Conservation (phyloP, 2,113 vertebrate species). For the Pionites leucogaster region DNA sequence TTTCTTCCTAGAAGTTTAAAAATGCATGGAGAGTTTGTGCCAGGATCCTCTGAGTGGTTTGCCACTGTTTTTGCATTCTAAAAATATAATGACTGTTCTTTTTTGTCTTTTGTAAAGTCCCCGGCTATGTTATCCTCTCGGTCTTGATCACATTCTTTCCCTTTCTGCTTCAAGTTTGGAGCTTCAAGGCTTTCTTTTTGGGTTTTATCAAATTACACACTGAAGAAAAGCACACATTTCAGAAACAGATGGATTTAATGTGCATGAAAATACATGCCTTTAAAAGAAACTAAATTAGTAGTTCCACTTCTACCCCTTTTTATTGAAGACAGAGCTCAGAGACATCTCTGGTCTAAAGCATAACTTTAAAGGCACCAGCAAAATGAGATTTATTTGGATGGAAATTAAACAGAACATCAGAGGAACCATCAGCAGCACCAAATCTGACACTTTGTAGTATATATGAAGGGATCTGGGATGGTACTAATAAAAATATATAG, state of each 20-base stretch:
- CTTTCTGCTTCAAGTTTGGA: constrained; percentile 68
- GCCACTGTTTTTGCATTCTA: constrained; percentile 27
- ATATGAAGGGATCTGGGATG: background rate
- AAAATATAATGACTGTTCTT: constrained; percentile 42
- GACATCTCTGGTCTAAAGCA: constrained; percentile 69
- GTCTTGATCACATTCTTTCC: constrained; percentile 31
- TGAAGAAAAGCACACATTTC: constrained; percentile 75
- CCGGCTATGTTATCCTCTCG: background rate
- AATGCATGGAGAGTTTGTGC: background rate
- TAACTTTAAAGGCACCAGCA: constrained; percentile 78
- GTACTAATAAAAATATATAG: background rate
- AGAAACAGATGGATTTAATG: constrained; percentile 88
- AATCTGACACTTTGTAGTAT: constrained; percentile 4
- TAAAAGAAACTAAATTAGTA: constrained; percentile 87
- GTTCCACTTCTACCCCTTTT: constrained; percentile 80
- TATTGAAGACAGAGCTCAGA: constrained; percentile 80
- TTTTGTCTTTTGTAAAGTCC: constrained; percentile 32
- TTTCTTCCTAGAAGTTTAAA: background rate
- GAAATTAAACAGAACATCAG: constrained; percentile 75
- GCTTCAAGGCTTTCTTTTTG: constrained; percentile 72
- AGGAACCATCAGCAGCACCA: constrained; percentile 15
- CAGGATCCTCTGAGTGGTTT: background rate
- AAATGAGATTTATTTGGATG: constrained; percentile 73
- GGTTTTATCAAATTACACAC: constrained; percentile 84
- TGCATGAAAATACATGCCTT: constrained; percentile 83